Base-by-base conservation (phyloP, 2,113 vertebrate species). In the Dicerorhinus sumatrensis region DNA sequence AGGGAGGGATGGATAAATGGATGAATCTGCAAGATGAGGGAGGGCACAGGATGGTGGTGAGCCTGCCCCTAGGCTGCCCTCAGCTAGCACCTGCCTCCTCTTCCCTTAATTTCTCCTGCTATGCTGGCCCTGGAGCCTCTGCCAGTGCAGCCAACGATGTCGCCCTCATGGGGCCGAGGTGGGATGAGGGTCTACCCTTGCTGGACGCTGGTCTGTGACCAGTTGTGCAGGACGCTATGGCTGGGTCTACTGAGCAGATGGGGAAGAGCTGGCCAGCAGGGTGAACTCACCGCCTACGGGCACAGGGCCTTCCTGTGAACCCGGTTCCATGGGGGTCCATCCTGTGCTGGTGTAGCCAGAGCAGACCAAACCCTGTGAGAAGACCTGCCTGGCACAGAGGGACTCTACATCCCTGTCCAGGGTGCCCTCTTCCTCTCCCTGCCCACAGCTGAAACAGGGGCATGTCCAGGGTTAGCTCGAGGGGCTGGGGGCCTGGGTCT, bases 131-230 rank as follows among this genome's bases (percentile, higher is more conserved):
- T 6, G 62, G 62, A 14, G 36, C 8, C 14, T 76, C 25, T 8
- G 21, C 27, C 65, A 3, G 0, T 5, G 58, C 29, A 4, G 62
- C 7, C 33, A 36, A 2, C 3, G 3, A 2, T 3, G 10, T 48
- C 13, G 0, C 17, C 51, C 8, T 14, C 2, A 0, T 11, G 62
- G 27, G 39, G 51, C 11, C 1, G 2, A 27, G 11, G 23, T 14
- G 20, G 4, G 63, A 76, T 23, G 29, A 9, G 6, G 39, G 70
- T 11, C 9, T 27, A 6, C 18, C 23, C 3, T 3, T 11, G 0
- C 3, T 2, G 25, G 60, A 3, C 3, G 1, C 3, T 31, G 0
- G 8, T 13, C 31, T 18, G 25, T 2, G 23, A 11, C 46, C 9
- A 21, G 46, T 46, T 12, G 27, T 6, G 31, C 42, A 25, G 31